Base-by-base conservation (phyloP, 2,888 invertebrate species). In the Eilema sororculum region DNA sequence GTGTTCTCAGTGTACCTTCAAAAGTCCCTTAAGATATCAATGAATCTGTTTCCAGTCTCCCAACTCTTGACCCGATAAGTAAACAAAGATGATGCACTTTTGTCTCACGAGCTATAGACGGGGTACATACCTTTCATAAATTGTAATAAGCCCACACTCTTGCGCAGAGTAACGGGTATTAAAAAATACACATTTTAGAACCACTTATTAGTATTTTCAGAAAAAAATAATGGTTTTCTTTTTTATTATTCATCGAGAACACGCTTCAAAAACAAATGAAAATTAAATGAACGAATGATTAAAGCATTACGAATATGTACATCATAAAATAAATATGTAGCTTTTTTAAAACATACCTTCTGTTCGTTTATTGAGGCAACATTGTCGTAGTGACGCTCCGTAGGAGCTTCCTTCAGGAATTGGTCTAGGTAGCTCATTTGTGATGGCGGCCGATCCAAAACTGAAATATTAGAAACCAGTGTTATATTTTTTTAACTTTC, bases 341-440 rank as follows among this genome's bases (percentile, higher is more conserved):
- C 16, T 71, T 78, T 71, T 30, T 66, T 16, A 84, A 83, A 85
- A 86, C 81, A 57, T 78, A 95, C 95, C 94, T 95, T 94, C 70
- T 94, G 94, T 52, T 95, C 95, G 67, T 91, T 95, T 30, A 95
- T 90, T 67, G 92, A 87, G 61, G 93, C 87, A 61, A 95, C 93
- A 78, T 95, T 95, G 77, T 95, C 95, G 84, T 95, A 95, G 78
- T 93, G 95, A 12, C 94, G 86, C 78, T 94, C 95, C 84, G 92
- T 88, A 0, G 93, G 93, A 3, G 92, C 92, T 37, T 98, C 98
- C 88, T 98, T 98, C 83, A 98, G 95, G 90, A 99, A 98, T 87
- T 98, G 98, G 89, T 98, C 98, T 89, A 98, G 93, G 92, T 98
- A 98, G 78, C 98, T 98, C 97, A 98, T 97, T 93, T 98, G 98